Evolutionary conservation across 35 echinoderm and acorn worm species (phyloP), one percentile per base, ranked within the genome.

Genomic region (Strongylocentrotus purpuratus): DNA sequence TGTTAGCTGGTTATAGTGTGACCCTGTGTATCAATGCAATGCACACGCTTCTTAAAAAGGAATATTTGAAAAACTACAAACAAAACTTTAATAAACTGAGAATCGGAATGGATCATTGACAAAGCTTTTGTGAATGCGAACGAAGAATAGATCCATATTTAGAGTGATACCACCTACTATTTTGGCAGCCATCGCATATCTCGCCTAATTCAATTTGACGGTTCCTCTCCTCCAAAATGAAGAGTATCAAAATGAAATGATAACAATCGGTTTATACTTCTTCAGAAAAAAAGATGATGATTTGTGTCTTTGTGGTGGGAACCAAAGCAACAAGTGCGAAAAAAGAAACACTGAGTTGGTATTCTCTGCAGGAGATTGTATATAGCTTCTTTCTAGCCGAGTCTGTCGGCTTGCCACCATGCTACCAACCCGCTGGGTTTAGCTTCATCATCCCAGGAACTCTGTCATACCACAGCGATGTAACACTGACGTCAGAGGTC

Each of bases 171-270:
- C 87, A 89, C 45, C 87, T 31, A 33, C 33, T 32, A 12, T 25
- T 45, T 46, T 89, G 87, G 20, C 87, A 89, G 32, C 45, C 87
- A 46, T 89, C 20, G 87, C 33, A 46, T 89, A 89, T 89, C 45
- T 89, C 14, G 17, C 10, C 32, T 89, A 89, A 89, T 89, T 89
- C 87, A 89, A 89, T 89, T 45, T 89, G 87, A 89, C 31, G 32
- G 87, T 13, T 45, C 20, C 87, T 89, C 87, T 46, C 33, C 33
- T 12, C 31, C 20, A 46, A 89, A 45, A 33, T 45, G 87, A 89
- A 89, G 87, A 45, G 45, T 89, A 45, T 45, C 87, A 25, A 89
- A 89, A 46, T 89, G 45, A 46, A 89, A 89, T 45, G 32, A 45
- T 89, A 46, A 89, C 32, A 89, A 89, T 46, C 32, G 45, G 32